phyloP scores from a whole-genome alignment of 2,113 vertebrate genomes.

The Ranitomeya imitator region DNA sequence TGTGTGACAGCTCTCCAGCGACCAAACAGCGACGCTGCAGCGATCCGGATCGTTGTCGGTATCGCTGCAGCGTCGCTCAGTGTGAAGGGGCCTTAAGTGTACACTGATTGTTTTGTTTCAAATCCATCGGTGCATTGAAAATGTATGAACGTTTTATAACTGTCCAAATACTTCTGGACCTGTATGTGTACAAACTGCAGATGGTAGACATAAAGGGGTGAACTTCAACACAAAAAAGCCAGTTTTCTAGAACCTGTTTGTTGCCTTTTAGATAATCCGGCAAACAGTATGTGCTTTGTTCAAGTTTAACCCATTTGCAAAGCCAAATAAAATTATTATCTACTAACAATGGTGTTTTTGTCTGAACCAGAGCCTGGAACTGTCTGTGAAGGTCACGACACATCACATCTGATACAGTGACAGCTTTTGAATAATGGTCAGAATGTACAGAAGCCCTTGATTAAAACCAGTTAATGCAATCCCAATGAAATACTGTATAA shows the following conservation, averaged over 20 bases:
- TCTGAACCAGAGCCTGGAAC: not conserved
- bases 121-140: too few species aligned
- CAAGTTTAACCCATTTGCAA: not conserved
- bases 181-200: not conserved
- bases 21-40: too few species aligned
- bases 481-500: not conserved
- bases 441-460: not conserved
- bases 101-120: too few species aligned
- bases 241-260: not conserved
- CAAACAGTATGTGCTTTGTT: constrained; percentile 20
- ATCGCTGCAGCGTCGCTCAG: too few species aligned
- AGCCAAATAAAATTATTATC: constrained; percentile 16
- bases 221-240: not conserved
- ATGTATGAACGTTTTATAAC: not conserved
- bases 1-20: too few species aligned
- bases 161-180: not conserved
- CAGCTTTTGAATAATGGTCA: constrained; percentile 3
- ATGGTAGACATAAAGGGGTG: not conserved
- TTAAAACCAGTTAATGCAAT: not conserved
- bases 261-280: not conserved
- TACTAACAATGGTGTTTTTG: constrained; percentile 20
- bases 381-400: constrained; percentile 9
- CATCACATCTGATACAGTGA: not conserved
- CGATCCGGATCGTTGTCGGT: too few species aligned
- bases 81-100: too few species aligned